These are phyloP conservation scores for Chalcosyrphus nemorum DNA, from an alignment of 2,888 invertebrate species.

Conservation along the genomic window DNA sequence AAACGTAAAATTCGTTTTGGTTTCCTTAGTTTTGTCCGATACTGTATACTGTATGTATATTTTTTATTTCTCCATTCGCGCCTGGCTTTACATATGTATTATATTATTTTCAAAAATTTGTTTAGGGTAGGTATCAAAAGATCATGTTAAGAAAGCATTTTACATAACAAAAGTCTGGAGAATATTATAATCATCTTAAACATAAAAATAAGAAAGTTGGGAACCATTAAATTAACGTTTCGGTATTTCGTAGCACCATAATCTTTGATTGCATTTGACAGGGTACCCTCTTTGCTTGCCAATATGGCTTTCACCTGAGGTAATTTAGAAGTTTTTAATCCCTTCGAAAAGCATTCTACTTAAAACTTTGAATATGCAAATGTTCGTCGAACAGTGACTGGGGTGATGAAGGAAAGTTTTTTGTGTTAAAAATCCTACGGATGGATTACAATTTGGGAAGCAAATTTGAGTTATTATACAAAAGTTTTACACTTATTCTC, in stretches of 20 bases:
- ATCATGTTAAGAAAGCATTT: too few species aligned
- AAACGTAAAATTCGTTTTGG: too few species aligned
- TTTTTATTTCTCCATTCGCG: too few species aligned
- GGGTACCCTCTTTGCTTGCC: constrained; percentile 10
- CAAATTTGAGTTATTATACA: constrained; percentile 41
- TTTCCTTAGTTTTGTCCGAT: too few species aligned
- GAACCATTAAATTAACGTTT: background rate
- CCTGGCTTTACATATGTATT: too few species aligned
- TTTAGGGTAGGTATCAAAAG: too few species aligned
- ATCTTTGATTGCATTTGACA: constrained; percentile 44
- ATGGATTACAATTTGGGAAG: constrained; percentile 46
- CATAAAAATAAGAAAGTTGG: background rate
- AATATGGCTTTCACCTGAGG: constrained; percentile 27
- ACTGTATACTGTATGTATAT: too few species aligned
- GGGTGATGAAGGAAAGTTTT: constrained; percentile 16
- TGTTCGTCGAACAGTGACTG: constrained; percentile 12
- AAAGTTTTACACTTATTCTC: background rate
- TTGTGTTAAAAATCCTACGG: constrained; percentile 30
- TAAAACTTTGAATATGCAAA: constrained; percentile 42
- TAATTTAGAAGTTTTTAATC: constrained; percentile 51
- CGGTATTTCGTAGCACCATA: constrained; percentile 17
- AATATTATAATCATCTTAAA: constrained; percentile 24
- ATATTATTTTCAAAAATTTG: too few species aligned
- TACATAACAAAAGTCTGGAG: background rate
- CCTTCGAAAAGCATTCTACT: constrained; percentile 43